These are phyloP conservation scores for Asarcornis scutulata DNA, from an alignment of 2,113 vertebrate genomes.

Conservation along the genomic window DNA sequence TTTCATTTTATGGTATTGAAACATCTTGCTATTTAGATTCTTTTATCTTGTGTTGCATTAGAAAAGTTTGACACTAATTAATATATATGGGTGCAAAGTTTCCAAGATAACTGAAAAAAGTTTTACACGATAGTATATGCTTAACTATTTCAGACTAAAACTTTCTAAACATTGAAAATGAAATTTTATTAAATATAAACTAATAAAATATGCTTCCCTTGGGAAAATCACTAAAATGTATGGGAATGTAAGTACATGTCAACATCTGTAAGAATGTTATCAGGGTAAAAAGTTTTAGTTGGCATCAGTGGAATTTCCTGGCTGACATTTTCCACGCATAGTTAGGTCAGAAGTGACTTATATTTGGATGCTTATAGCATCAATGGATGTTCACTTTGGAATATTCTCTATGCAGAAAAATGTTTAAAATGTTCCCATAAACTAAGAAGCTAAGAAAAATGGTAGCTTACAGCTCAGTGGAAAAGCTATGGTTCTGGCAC, in stretches of 20 bases:
- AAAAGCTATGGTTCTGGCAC: not conserved
- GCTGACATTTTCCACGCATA: not conserved
- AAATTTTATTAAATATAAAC: not conserved
- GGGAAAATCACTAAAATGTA: not conserved
- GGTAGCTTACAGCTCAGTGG: not conserved
- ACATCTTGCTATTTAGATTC: not conserved
- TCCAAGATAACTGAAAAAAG: not conserved
- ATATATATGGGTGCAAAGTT: not conserved
- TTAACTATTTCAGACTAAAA: not conserved
- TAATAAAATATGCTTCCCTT: not conserved
- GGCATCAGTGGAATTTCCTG: slow-evolving; percentile 24
- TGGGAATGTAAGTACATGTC: not conserved
- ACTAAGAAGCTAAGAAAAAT: not conserved
- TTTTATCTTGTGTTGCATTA: not conserved
- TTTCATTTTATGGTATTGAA: slow-evolving; percentile 17
- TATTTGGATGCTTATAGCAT: not conserved
- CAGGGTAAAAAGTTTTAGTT: not conserved
- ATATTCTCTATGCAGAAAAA: not conserved
- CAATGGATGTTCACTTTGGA: not conserved
- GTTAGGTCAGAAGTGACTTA: not conserved
- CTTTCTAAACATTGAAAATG: not conserved
- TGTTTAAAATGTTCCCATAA: not conserved
- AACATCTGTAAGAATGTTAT: not conserved
- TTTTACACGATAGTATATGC: not conserved
- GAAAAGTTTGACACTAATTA: not conserved